A percentile compares a stretch with the other conserved stretches of the same genome.
Evolutionary conservation across 2,797 vertebrate genomes (phyloP).

Genomic region (Amblyraja radiata): DNA sequence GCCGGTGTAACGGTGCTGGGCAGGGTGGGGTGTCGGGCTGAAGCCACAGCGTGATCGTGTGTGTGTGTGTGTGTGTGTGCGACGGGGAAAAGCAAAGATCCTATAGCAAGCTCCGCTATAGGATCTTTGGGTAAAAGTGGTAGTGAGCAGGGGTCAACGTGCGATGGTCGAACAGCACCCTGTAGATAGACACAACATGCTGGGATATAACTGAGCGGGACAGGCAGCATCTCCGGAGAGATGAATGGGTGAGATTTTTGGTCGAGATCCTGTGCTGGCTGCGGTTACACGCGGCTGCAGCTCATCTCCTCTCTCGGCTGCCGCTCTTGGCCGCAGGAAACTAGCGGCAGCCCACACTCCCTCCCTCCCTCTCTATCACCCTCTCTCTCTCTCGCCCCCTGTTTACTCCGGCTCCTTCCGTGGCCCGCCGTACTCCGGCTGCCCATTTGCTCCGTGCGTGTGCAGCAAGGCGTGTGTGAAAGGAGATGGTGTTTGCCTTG

Average conservation of each 20-base stretch:
- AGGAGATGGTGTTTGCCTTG: slow-evolving; percentile 18
- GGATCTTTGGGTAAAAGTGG: no score
- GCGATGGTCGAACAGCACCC: neutral
- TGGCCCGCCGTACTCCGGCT: neutral
- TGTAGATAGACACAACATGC: neutral
- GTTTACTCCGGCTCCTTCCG: neutral
- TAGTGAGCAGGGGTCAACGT: no score
- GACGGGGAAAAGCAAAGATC: no score
- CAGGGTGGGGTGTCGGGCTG: neutral
- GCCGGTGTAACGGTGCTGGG: neutral
- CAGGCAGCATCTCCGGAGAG: no score
- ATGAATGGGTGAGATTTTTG: no score
- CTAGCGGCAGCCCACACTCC: neutral
- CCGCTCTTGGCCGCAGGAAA: no score
- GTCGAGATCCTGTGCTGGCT: neutral
- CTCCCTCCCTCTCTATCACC: neutral
- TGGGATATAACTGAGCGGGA: no score
- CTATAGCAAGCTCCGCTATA: no score
- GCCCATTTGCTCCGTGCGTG: neutral
- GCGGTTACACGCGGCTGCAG: neutral
- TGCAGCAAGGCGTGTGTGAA: neutral
- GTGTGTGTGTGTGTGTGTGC: neutral
- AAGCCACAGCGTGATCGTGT: neutral
- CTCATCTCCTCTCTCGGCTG: no score
- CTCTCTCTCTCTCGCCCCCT: neutral